Conservation (phyloP, 2,113 vertebrate species). For the Macquaria australasica region DNA sequence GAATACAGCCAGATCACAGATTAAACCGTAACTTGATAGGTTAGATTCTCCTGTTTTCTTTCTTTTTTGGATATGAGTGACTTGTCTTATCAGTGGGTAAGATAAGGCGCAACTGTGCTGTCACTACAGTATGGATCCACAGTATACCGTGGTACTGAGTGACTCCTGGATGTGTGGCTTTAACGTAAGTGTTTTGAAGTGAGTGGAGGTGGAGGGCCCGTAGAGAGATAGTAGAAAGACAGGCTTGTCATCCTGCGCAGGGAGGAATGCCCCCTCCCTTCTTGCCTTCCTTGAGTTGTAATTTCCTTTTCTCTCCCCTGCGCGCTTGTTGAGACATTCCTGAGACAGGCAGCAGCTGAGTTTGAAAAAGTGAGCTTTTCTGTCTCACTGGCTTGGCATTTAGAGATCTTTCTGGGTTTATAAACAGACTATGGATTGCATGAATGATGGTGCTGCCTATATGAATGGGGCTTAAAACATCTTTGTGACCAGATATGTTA, state of each 20-base stretch:
- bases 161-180: slow-evolving; percentile 44
- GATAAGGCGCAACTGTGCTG: slow-evolving; percentile 45
- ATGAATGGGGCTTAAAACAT: slow-evolving; percentile 3
- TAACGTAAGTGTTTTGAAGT: slow-evolving; percentile 41
- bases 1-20: slow-evolving; percentile 62
- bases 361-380: slow-evolving; percentile 48
- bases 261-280: slow-evolving; percentile 54
- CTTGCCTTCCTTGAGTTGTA: slow-evolving; percentile 64
- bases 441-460: slow-evolving; percentile 13
- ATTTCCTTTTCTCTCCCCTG: slow-evolving; percentile 75
- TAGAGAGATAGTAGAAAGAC: slow-evolving; percentile 53
- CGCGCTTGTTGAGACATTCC: slow-evolving; percentile 78
- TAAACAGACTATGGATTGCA: slow-evolving; percentile 46
- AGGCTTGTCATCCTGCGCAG: slow-evolving; percentile 49
- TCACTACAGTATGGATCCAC: slow-evolving; percentile 38
- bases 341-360: slow-evolving; percentile 71
- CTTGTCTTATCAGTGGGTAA: slow-evolving; percentile 58
- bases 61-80: slow-evolving; percentile 41
- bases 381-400: slow-evolving; percentile 53
- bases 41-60: slow-evolving; percentile 57
- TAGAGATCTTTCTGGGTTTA: slow-evolving; percentile 50
- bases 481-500: slow-evolving; percentile 30
- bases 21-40: slow-evolving; percentile 52
- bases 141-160: slow-evolving; percentile 36
- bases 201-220: slow-evolving; percentile 35